Evolutionary conservation across 2,888 invertebrate species (phyloP), one percentile per base, ranked within the genome.

Genomic region (Sminthurinus aureus): DNA sequence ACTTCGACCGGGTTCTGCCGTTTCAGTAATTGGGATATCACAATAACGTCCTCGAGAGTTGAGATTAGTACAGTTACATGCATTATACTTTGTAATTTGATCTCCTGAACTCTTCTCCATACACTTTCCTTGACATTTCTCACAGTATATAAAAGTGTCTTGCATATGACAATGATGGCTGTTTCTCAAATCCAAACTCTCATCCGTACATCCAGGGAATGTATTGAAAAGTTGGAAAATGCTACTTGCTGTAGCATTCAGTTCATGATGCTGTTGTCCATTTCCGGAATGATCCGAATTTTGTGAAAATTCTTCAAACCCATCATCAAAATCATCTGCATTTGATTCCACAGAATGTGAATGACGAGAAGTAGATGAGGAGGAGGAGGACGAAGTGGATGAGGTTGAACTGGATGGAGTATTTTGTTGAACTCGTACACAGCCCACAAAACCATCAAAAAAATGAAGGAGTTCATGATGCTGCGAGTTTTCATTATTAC

Each of bases 361-460:
- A 50, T 75, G 75, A 58, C 58, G 20, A 20, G 13, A 22, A 4
- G 15, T 22, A 20, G 26, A 50, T 0, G 64, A 18, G 13, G n/a
- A 26, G 18, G 77, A 15, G 15, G 26, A 58, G 11, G 24, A 26
- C 2, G 13, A 76, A 20, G 15, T 20, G 11, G 67, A 0, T 20
- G 51, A 24, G 38, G 20, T 26, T 0, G 71, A 18, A 11, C 11
- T 38, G 22, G 77, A 26, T 20, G 38, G 12, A 38, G 67, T 75
- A 76, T 75, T n/a, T 20, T 24, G 52, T 50, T 64, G 22, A 38
- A 79, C 71, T 38, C 83, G 71, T 52, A 87, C 84, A 81, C 88
- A 88, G 3, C 88, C 88, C 0, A 87, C 87, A 73, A 88, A 88
- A 0, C 88, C 88, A 66, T 88, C 88, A 83, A 88, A 87, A 58